Percentiles rank a stretch among this genome's conserved stretches.
Evolutionary conservation across 2,888 invertebrate genomes (phyloP).

Genomic region (Agriopis leucophaearia): DNA sequence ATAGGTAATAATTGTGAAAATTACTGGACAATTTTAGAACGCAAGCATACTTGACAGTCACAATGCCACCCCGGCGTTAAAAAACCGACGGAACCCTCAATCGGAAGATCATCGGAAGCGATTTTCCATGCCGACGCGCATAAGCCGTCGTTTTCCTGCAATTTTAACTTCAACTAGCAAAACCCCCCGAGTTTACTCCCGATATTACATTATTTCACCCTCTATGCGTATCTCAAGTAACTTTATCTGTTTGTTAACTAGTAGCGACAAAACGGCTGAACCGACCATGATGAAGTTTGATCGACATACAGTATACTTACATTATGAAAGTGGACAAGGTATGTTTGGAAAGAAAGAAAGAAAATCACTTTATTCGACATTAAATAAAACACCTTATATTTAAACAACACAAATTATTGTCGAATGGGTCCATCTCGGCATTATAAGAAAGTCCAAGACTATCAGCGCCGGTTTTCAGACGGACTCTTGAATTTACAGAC

Average conservation of each 20-base stretch:
- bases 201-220: neutral
- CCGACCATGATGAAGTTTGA: neutral
- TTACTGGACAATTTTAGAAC: conserved; percentile 5
- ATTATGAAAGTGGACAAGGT: no score
- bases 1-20: neutral
- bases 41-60: conserved; percentile 2
- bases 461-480: no score
- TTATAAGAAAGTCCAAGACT: no score
- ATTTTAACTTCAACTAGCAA: conserved; percentile 19
- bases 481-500: no score
- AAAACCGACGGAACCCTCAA: conserved; percentile 36
- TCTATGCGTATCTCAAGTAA: no score
- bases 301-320: no score
- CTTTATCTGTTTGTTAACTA: no score
- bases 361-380: no score
- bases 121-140: conserved; percentile 39
- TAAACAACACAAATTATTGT: no score
- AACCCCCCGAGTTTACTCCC: neutral
- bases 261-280: neutral
- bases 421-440: no score
- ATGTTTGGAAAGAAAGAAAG: no score
- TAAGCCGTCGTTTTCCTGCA: conserved; percentile 40
- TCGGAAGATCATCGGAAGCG: conserved; percentile 37
- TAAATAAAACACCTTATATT: no score
- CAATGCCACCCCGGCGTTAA: conserved; percentile 26